Base-by-base conservation (phyloP, 2,797 vertebrate species). In the Atherinosoma microstoma region DNA sequence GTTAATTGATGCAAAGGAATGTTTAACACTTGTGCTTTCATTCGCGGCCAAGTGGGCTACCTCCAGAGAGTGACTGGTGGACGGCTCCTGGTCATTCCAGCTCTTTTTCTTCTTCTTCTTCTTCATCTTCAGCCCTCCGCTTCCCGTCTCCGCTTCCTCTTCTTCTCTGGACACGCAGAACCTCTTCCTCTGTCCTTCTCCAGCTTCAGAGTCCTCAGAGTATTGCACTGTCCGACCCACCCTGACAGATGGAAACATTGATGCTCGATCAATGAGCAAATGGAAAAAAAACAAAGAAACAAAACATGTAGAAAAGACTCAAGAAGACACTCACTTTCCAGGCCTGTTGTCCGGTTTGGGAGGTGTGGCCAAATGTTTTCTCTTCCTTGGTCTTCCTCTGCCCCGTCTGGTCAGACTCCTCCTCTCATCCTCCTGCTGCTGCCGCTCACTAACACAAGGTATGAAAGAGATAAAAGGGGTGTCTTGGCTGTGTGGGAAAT, bases 371-470 rank as follows among this genome's bases (percentile, higher is more conserved):
- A 97, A 87, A 88, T 95, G 96, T 84, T 96, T 98, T 91, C 98
- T 96, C 95, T 99, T 99, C 92, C 96, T 94, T 59, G 98, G 98
- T 93, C 98, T 95, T 82, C 98, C 98, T 75, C 97, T 95, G 89
- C 97, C 98, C 82, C 97, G 95, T 91, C 97, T 94, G 51, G 93
- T 94, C 87, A 98, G 94, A 91, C 94, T 97, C 92, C 95, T 95
- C 95, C 94, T 97, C 93, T 97, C 96, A 74, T 99, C 97, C 84
- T 98, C 97, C 93, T 95, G 95, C 92, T 92, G 93, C 61, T 78
- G 93, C 34, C 91, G 92, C 72, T 94, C 91, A 58, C 91, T 91
- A 82, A 49, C 27, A 60, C 0, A 27, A 27, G 10, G 9, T 11
- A 80, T 0, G 60, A n/a, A 36, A 56, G 30, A 67, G 64, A 74